Conservation (phyloP, 2,888 invertebrate species). For the Cistogaster globosa region DNA sequence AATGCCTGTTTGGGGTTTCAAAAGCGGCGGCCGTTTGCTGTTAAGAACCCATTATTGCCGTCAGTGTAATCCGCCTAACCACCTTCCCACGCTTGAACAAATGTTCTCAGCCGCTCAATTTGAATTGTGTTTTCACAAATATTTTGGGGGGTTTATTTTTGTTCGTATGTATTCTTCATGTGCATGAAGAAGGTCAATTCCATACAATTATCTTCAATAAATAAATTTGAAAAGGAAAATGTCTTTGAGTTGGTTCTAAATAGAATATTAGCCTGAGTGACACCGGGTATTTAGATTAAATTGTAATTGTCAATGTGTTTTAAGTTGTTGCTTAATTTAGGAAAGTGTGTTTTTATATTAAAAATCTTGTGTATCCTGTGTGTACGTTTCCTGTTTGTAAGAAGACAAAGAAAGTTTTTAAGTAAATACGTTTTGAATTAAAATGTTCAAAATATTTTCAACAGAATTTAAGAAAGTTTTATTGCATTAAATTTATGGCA, state of each 20-base stretch:
- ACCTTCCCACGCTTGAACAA: neutral
- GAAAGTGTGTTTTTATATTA: neutral
- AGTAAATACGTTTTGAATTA: neutral
- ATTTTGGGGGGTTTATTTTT: neutral
- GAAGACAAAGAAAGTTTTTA: constrained; percentile 14
- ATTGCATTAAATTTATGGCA: neutral
- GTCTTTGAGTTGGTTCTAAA: constrained; percentile 19
- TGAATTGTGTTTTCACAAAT: neutral
- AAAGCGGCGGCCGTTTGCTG: neutral
- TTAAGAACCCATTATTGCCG: constrained; percentile 3
- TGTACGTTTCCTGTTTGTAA: neutral
- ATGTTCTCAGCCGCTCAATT: neutral
- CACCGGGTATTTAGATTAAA: neutral
- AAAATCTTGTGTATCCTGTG: neutral
- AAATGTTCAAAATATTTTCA: neutral
- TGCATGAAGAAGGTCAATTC: constrained; percentile 36
- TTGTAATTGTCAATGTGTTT: neutral
- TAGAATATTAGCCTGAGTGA: constrained; percentile 3
- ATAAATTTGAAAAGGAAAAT: neutral
- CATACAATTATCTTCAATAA: constrained; percentile 20
- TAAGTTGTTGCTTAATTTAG: constrained; percentile 11
- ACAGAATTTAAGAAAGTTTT: neutral
- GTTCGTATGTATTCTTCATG: constrained; percentile 2
- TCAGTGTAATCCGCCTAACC: neutral
- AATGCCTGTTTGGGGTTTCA: constrained; percentile 31